Evolutionary conservation across 2,888 invertebrate genomes (phyloP), one percentile per base, ranked within the genome.

Genomic region (Campoplex capitator): DNA sequence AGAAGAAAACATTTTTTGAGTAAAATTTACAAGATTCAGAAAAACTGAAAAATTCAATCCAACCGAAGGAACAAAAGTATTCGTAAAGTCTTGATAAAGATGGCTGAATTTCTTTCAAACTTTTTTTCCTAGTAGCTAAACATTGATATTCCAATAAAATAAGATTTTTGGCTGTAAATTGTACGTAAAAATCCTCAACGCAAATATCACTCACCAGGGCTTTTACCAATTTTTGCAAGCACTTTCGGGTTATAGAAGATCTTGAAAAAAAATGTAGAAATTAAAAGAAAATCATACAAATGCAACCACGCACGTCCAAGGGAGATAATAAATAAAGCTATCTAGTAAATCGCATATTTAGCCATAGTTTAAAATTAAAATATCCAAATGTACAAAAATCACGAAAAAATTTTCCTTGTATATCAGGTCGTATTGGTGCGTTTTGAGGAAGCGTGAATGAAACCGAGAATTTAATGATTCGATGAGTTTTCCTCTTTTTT

Each of bases 251-350:
- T 75, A 74, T 62, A 73, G 62, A 70, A 83, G 9, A 32, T 16
- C 32, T 18, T 45, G 7, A 6, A 82, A 38, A 23, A 32, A 56
- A 35, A 16, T 45, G 56, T 38, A 76, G 16, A 83, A 67, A 77
- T 18, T 35, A 32, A 75, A 23, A 32, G 51, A 74, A 45, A 74
- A 70, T 32, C 58, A 62, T 74, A 85, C 75, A 84, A 90, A 89
- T 86, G 89, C 87, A 90, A 89, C 86, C 78, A 85, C 89, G 89
- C 89, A 89, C 89, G 89, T 90, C 89, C 88, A 89, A 82, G 28
- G 80, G 80, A 83, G 84, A 88, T 88, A 85, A 88, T 88, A 89
- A 88, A 54, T 62, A 81, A 56, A 84, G 83, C 74, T 54, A 77
- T 70, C 65, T 73, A 67, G 82, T 35, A 56, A 88, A 76, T 80